Conservation (phyloP, 1,140 invertebrate genomes). For the Sminthurides bifidus region DNA sequence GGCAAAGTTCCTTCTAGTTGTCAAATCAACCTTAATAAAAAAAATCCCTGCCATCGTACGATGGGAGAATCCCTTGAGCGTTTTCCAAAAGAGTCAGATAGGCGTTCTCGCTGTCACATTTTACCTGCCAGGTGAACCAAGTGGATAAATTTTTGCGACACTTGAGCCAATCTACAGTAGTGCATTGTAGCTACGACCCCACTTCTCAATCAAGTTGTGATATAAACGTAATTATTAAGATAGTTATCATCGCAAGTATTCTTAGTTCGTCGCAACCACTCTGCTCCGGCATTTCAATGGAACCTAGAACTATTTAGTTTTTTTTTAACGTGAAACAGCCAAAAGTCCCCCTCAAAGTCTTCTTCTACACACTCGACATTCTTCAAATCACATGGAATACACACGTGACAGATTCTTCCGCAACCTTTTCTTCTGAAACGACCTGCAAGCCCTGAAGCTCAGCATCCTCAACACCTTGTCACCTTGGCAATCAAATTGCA, state of each 20-base stretch:
- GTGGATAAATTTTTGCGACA: too few species aligned
- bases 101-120: background rate
- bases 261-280: too few species aligned
- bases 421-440: too few species aligned
- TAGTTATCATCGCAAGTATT: background rate
- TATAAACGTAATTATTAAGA: background rate
- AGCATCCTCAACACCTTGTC: too few species aligned
- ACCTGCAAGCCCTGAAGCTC: too few species aligned
- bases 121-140: constrained; percentile 2
- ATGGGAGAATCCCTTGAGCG: too few species aligned
- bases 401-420: background rate
- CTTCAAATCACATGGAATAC: background rate
- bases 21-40: too few species aligned
- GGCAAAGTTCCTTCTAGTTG: too few species aligned
- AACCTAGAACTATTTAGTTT: background rate
- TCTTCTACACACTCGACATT: background rate
- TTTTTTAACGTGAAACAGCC: background rate
- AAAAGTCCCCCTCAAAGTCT: background rate
- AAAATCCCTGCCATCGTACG: too few species aligned
- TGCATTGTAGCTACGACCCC: background rate
- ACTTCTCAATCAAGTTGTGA: background rate
- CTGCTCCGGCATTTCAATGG: too few species aligned
- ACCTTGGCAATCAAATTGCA: too few species aligned
- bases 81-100: too few species aligned
- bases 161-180: background rate